Evolutionary conservation across 1,140 invertebrate genomes (phyloP), one percentile per base, ranked within the genome.

Genomic region (Callitettix versicolor): DNA sequence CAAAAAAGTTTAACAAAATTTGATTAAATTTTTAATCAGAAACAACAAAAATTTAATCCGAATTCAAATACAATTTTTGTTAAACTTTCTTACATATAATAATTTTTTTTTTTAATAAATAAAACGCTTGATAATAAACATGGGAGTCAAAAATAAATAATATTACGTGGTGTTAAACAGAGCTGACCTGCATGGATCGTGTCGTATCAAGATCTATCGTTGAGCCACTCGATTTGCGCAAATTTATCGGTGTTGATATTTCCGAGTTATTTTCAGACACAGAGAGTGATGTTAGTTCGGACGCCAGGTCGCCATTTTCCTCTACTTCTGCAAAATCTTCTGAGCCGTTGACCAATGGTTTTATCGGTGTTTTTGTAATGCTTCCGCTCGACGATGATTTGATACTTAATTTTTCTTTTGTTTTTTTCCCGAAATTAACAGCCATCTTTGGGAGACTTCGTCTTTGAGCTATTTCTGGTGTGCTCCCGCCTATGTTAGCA

Each of bases 371-470:
- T 12, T 24, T 44, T 1, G 26, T 46, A 26, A 46, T 57, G 21
- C 44, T 53, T 50, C 15, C 26, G 4, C 40, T 34, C 5, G 26
- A 40, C 12, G 44, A 22, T 14, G 54, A 43, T 38, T 42, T 50
- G 12, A 48, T 63, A 11, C 52, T 58, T 21, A 62, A 53, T 30
- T 62, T 58, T 44, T 66, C 63, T 48, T 64, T 59, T 4, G 59
- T 63, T 49, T 64, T 66, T 56, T 66, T 66, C 12, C 65, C 64
- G 54, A 67, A 63, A 49, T 57, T 64, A 18, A 65, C 63, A 18
- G 66, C 64, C 50, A 67, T 62, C 48, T 66, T 65, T 6, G 65
- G 65, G n/a, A 67, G 55, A 57, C 60, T 66, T 42, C 58, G 53
- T 57, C 58, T 40, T 6, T 58, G 56, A 22, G 55, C 49, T 18